A percentile compares a stretch with the other conserved stretches of the same genome.
These are phyloP conservation scores for Andricus curvator DNA, from an alignment of 2,888 invertebrate genomes.

Conservation along the genomic window DNA sequence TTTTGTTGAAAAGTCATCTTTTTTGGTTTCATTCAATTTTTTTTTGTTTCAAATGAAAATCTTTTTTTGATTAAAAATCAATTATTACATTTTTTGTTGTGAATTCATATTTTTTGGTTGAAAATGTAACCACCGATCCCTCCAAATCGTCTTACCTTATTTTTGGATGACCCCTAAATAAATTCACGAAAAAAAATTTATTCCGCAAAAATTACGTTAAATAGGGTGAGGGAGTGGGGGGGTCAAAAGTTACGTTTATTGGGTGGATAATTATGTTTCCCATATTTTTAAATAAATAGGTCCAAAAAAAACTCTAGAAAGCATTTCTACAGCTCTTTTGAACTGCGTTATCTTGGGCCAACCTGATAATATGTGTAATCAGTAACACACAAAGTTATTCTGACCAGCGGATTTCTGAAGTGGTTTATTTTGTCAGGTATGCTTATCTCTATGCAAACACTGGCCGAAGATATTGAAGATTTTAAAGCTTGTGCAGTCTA, in stretches of 20 bases:
- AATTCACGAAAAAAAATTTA: no score
- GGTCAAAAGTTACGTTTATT: not conserved
- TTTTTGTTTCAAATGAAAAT: no score
- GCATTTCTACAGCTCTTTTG: conserved; percentile 57
- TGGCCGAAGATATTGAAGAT: conserved; percentile 70
- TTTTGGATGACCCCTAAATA: no score
- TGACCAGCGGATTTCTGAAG: conserved; percentile 69
- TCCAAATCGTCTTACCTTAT: no score
- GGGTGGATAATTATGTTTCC: not conserved
- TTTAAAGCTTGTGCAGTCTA: conserved; percentile 55
- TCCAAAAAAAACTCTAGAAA: conserved; percentile 44
- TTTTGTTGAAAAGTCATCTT: no score
- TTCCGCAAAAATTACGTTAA: no score
- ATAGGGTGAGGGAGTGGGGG: no score
- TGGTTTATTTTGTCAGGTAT: conserved; percentile 75
- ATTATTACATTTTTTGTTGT: no score
- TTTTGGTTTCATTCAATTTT: no score
- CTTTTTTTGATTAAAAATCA: no score
- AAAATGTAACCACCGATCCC: no score
- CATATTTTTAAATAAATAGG: not conserved
- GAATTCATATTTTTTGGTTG: no score
- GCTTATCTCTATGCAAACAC: conserved; percentile 69
- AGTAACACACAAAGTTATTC: conserved; percentile 69
- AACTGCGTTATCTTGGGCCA: conserved; percentile 63
- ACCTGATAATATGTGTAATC: conserved; percentile 69